phyloP scores from a whole-genome alignment of 2,113 vertebrate genomes.

The Nothocercus nigrocapillus region DNA sequence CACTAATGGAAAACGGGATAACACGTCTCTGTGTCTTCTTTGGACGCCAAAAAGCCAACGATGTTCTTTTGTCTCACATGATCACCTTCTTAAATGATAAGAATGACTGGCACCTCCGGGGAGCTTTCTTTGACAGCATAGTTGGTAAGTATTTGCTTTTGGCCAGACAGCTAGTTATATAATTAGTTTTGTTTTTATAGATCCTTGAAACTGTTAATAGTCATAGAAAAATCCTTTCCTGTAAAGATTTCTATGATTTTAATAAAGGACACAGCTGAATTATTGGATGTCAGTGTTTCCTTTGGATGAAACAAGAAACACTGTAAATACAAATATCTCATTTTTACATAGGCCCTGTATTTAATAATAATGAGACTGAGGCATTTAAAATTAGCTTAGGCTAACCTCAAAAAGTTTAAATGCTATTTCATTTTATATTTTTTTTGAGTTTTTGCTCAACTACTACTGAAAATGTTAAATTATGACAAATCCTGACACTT shows the following conservation, averaged over 20 bases:
- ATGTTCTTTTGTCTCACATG: conserved; percentile 97
- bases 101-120: conserved; percentile 97
- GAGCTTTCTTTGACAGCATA: conserved; percentile 99
- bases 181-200: not conserved
- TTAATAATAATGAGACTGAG: not conserved
- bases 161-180: not conserved
- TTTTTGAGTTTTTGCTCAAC: not conserved
- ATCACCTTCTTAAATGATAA: conserved; percentile 99
- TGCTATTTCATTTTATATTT: not conserved
- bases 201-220: not conserved
- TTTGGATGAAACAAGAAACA: not conserved
- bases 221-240: not conserved
- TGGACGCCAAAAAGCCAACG: conserved; percentile 96
- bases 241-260: not conserved
- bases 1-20: conserved; percentile 98
- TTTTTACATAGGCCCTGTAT: not conserved
- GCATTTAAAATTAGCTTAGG: not conserved
- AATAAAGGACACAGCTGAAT: not conserved
- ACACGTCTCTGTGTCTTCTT: conserved; percentile 98
- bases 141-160: conserved; percentile 84
- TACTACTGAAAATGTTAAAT: not conserved
- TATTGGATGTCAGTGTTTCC: not conserved
- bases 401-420: not conserved
- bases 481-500: not conserved
- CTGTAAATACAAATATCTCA: not conserved